phyloP scores from a whole-genome alignment of 2,888 invertebrate species.

The Sussaba pulchella region DNA sequence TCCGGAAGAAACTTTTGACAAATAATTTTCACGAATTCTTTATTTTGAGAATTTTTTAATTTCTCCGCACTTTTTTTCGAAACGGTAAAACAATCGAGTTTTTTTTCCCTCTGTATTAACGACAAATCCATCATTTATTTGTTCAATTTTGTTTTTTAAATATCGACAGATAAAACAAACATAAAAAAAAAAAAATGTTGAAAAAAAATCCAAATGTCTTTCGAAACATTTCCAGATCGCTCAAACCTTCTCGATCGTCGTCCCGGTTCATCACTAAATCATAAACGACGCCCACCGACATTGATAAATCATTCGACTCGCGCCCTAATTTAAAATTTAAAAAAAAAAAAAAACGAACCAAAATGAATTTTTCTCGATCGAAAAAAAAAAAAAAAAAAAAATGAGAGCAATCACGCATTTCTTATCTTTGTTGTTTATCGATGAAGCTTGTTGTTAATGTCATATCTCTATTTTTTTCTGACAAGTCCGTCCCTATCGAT shows the following conservation, averaged over 20 bases:
- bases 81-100: neutral
- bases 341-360: neutral
- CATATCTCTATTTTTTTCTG: constrained; percentile 85
- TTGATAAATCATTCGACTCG: neutral
- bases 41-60: neutral
- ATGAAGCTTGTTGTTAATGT: constrained; percentile 84
- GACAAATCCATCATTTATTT: too few species aligned
- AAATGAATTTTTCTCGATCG: neutral
- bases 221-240: constrained; percentile 6
- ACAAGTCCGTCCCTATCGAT: constrained; percentile 85
- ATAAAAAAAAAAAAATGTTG: neutral
- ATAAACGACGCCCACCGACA: constrained; percentile 14
- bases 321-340: too few species aligned
- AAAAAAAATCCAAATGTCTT: neutral
- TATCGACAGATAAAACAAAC: neutral
- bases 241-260: constrained; percentile 15
- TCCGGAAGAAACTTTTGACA: neutral
- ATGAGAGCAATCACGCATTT: constrained; percentile 74
- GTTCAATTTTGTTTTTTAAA: too few species aligned
- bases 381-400: constrained; percentile 13
- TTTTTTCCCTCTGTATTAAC: too few species aligned
- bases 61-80: neutral
- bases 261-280: constrained; percentile 14
- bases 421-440: constrained; percentile 82
- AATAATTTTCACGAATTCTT: too few species aligned